Base-by-base conservation (phyloP, 2,888 invertebrate genomes). In the Cheilosia vulpina region DNA sequence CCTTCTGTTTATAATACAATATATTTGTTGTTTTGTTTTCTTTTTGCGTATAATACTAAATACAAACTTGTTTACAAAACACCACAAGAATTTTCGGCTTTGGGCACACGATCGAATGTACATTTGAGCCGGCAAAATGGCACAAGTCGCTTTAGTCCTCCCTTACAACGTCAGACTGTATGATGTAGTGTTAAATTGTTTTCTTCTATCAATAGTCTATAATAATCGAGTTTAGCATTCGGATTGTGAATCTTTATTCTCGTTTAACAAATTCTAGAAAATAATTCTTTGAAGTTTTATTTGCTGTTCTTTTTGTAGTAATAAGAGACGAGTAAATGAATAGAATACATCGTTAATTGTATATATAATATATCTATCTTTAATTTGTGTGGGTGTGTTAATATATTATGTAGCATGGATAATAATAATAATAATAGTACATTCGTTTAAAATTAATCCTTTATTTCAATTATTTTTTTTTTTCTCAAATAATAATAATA, bases 401-500 rank as follows among this genome's bases (percentile, higher is more conserved):
- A 50, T 76, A 55, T 71, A 75, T 83, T 24, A 73, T 72, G 63
- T 73, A 83, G 63, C 63, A 79, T 80, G 79, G 68, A 53, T 75
- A 76, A 85, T 76, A 85, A 80, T 75, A 84, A 79, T 80, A 55
- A 71, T 85, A 75, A 80, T 84, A 76, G 75, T 71, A 81, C 71
- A 71, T 62, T 85, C 66, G 81, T 71, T 85, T 76, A 27, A 80
- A 80, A 80, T 85, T 55, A 81, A 21, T 71, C 45, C 45, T 52
- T 66, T 63, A 62, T 50, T 79, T 50, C 34, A 9, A 9, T 31
- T 2, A 34, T 34, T 71, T 69, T 17, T 34, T 71, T 69, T 17
- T 4, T 57, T 34, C 47, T 66, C 31, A 62, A 71, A 71, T 71
- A 58, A 65, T 63, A 76, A 21, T 19, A 63, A 21, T 52, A 27